These are phyloP conservation scores for Saturnia japonica DNA, from an alignment of 2,888 invertebrate genomes.

Conservation along the genomic window DNA sequence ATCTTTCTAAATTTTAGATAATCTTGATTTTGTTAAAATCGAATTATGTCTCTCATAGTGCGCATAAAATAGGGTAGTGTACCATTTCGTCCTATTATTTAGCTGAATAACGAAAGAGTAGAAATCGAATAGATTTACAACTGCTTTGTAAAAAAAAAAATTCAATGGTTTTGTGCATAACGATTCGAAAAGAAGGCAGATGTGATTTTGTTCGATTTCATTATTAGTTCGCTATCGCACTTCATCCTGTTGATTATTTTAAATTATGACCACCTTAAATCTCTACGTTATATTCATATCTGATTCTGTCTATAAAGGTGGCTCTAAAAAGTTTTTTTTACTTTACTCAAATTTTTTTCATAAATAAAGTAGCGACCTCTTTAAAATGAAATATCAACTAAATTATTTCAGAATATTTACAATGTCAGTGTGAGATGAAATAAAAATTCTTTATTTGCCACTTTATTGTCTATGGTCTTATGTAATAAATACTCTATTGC, in stretches of 20 bases:
- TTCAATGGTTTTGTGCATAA: background rate
- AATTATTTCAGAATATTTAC: too few species aligned
- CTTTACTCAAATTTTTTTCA: too few species aligned
- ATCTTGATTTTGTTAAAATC: background rate
- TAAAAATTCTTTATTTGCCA: too few species aligned
- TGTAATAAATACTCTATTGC: constrained; percentile 26
- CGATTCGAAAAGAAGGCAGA: constrained; percentile 36
- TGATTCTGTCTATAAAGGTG: too few species aligned
- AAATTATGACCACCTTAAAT: constrained; percentile 27
- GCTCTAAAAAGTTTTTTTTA: too few species aligned
- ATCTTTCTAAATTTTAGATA: background rate
- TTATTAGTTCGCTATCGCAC: constrained; percentile 31
- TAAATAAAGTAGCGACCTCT: too few species aligned
- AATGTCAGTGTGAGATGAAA: too few species aligned
- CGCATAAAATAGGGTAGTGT: constrained; percentile 36
- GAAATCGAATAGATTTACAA: constrained; percentile 50
- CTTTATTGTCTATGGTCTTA: constrained; percentile 18
- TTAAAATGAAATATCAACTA: too few species aligned
- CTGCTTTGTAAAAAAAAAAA: constrained; percentile 36
- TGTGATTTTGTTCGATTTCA: constrained; percentile 48
- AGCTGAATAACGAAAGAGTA: constrained; percentile 53
- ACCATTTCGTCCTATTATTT: constrained; percentile 45
- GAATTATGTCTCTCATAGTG: background rate
- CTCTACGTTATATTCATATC: background rate
- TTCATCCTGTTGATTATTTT: constrained; percentile 52